Conservation (phyloP, 2,113 vertebrate genomes). For the Beaufortia kweichowensis region DNA sequence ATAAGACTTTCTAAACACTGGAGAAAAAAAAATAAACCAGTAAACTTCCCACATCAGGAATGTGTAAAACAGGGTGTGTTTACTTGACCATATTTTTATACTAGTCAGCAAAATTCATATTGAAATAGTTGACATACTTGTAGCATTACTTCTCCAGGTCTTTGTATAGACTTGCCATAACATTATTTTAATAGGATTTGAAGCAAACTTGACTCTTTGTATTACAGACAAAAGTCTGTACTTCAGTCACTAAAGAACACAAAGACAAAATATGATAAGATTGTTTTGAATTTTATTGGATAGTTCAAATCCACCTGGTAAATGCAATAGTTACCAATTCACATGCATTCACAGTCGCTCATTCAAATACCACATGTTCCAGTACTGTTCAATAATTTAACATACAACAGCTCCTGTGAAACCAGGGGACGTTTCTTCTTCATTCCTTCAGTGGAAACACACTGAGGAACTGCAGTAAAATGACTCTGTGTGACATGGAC, state of each 20-base stretch:
- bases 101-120: too few species aligned
- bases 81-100: too few species aligned
- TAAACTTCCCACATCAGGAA: too few species aligned
- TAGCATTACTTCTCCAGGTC: neutral
- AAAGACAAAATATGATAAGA: neutral
- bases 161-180: neutral
- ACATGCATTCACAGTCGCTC: conserved; percentile 28
- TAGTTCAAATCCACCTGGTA: conserved; percentile 36
- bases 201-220: too few species aligned
- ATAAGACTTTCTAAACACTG: neutral
- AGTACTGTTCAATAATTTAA: conserved; percentile 62
- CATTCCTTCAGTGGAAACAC: conserved; percentile 47
- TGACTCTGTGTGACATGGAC: conserved; percentile 29
- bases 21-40: too few species aligned
- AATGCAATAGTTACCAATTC: conserved; percentile 14
- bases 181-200: neutral
- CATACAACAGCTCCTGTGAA: conserved; percentile 56
- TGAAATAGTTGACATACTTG: too few species aligned
- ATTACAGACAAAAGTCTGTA: too few species aligned
- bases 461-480: conserved; percentile 46
- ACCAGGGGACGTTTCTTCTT: conserved; percentile 57
- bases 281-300: conserved; percentile 24
- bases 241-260: too few species aligned
- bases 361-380: conserved; percentile 24
- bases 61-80: too few species aligned